phyloP scores from a whole-genome alignment of 64 coral and sea anemone species.

The Actinia equina region DNA sequence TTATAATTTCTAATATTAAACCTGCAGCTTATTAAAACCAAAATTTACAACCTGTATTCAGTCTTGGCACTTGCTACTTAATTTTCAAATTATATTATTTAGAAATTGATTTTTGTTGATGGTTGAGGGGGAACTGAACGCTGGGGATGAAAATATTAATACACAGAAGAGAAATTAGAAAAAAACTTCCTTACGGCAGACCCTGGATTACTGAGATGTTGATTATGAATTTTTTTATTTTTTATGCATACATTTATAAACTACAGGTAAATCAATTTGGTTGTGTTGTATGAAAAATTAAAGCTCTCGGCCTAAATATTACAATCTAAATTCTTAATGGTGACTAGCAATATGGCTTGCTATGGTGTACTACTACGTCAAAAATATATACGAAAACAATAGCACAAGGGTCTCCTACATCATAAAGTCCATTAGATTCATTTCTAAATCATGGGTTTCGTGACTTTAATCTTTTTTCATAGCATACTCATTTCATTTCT shows the following conservation, averaged over 20 bases:
- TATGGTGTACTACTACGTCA: background rate
- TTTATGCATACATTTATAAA: constrained; percentile 26
- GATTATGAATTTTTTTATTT: constrained; percentile 15
- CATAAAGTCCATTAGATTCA: background rate
- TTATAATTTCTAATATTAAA: too few species aligned
- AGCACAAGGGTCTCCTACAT: background rate
- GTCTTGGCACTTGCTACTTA: too few species aligned
- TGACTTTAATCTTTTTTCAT: background rate
- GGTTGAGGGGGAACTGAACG: too few species aligned
- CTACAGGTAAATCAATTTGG: constrained; percentile 29
- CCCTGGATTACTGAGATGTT: too few species aligned
- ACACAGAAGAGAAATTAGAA: too few species aligned
- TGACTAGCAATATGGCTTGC: constrained; percentile 23
- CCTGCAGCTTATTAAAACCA: too few species aligned
- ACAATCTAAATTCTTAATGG: constrained; percentile 33
- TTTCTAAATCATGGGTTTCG: background rate
- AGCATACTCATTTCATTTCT: background rate
- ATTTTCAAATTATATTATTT: too few species aligned
- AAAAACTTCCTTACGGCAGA: too few species aligned
- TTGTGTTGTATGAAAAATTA: constrained; percentile 31
- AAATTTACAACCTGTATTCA: too few species aligned
- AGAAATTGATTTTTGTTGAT: too few species aligned
- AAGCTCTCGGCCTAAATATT: constrained; percentile 35
- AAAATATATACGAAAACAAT: background rate
- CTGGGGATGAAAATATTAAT: too few species aligned